Percentiles rank a stretch among this genome's conserved stretches.
Evolutionary conservation across 2,113 vertebrate genomes (phyloP).

Genomic region (Stigmatopora argus): DNA sequence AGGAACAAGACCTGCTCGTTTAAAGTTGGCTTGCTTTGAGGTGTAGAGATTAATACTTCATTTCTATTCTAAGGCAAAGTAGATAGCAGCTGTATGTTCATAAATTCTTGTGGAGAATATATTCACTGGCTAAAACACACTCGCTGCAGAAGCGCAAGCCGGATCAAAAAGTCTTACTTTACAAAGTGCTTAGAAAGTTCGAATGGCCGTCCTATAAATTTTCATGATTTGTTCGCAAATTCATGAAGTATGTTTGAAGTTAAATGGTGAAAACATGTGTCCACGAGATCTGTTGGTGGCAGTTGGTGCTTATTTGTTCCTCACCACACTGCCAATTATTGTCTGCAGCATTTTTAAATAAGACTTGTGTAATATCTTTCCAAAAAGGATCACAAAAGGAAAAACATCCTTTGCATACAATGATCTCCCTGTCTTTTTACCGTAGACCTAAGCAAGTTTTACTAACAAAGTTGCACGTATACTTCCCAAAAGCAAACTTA

Average conservation of each 20-base stretch:
- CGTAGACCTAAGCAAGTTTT: not conserved
- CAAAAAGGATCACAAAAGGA: not conserved
- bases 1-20: slow-evolving; percentile 42
- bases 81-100: not conserved
- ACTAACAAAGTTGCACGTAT: not conserved
- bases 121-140: not conserved
- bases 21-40: slow-evolving; percentile 41
- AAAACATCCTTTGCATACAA: not conserved
- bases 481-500: not conserved
- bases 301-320: too few species aligned
- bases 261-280: too few species aligned
- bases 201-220: not conserved
- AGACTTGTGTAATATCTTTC: too few species aligned
- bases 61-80: not conserved
- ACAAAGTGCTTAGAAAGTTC: not conserved
- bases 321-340: too few species aligned
- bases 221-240: too few species aligned
- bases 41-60: slow-evolving; percentile 30
- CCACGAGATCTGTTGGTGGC: too few species aligned
- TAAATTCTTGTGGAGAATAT: not conserved
- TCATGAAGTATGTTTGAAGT: too few species aligned
- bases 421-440: not conserved
- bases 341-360: too few species aligned
- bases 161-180: not conserved
- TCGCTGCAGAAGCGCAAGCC: not conserved